Conservation (phyloP, 2,113 vertebrate species). For the Osmerus eperlanus region DNA sequence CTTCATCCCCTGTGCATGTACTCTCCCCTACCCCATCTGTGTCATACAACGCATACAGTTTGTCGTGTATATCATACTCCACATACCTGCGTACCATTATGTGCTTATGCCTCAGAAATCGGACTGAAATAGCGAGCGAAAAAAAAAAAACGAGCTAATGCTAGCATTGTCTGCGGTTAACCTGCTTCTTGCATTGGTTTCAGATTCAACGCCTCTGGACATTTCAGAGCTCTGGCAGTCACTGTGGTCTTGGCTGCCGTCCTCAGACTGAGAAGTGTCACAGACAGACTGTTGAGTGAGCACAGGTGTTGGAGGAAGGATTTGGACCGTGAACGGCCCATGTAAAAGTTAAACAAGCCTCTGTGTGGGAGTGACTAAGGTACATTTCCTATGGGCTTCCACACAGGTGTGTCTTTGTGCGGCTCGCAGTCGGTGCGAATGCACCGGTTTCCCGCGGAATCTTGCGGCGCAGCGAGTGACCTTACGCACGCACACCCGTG, state of each 20-base stretch:
- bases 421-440: conserved; percentile 10
- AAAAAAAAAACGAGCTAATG: no score
- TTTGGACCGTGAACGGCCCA: conserved; percentile 38
- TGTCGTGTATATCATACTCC: no score
- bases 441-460: conserved; percentile 10
- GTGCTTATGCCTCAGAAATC: no score
- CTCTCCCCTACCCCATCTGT: no score
- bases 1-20: no score
- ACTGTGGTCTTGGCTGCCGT: background rate
- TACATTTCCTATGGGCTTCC: conserved; percentile 48
- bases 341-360: conserved; percentile 49
- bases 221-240: background rate
- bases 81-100: no score
- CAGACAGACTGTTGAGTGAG: conserved; percentile 54
- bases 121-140: no score
- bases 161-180: no score
- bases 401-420: conserved; percentile 63
- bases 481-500: conserved; percentile 11
- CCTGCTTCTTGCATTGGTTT: background rate
- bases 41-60: no score
- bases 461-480: conserved; percentile 42
- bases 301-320: conserved; percentile 46
- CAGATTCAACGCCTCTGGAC: no score
- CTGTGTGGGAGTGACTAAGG: conserved; percentile 46
- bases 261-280: conserved; percentile 26